Evolutionary conservation across 2,888 invertebrate genomes (phyloP).

Genomic region (Sericinus montela): DNA sequence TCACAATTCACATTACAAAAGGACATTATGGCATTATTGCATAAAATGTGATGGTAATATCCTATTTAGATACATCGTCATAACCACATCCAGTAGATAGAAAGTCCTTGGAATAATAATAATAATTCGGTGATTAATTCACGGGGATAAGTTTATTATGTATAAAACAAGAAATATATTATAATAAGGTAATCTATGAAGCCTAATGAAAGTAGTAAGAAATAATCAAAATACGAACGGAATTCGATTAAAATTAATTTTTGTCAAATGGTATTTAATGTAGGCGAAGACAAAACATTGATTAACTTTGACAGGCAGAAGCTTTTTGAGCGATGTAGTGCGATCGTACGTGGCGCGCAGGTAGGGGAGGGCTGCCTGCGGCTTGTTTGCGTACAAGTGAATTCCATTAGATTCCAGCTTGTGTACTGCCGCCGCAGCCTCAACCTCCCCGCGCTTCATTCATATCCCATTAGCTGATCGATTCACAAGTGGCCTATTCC

Average conservation of each 20-base stretch:
- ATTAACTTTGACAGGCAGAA: slow-evolving; percentile 28
- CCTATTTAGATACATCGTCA: no score
- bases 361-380: slow-evolving; percentile 54
- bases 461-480: slow-evolving; percentile 77
- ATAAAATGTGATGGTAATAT: no score
- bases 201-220: no score
- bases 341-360: slow-evolving; percentile 21
- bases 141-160: no score
- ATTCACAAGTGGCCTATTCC: slow-evolving; percentile 66
- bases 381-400: slow-evolving; percentile 78
- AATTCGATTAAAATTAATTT: neutral
- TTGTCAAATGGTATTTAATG: neutral
- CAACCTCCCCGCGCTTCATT: slow-evolving; percentile 62
- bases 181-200: no score
- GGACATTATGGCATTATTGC: no score
- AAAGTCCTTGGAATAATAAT: no score
- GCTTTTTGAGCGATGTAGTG: slow-evolving; percentile 32
- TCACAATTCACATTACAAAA: no score
- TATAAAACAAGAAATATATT: no score
- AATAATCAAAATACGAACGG: no score
- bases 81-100: no score
- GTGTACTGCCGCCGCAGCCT: slow-evolving; percentile 63
- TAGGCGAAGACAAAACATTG: slow-evolving; percentile 23
- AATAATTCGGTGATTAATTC: no score
- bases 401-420: slow-evolving; percentile 74